Conservation (phyloP, 2,113 vertebrate species). For the Neogobius melanostomus region DNA sequence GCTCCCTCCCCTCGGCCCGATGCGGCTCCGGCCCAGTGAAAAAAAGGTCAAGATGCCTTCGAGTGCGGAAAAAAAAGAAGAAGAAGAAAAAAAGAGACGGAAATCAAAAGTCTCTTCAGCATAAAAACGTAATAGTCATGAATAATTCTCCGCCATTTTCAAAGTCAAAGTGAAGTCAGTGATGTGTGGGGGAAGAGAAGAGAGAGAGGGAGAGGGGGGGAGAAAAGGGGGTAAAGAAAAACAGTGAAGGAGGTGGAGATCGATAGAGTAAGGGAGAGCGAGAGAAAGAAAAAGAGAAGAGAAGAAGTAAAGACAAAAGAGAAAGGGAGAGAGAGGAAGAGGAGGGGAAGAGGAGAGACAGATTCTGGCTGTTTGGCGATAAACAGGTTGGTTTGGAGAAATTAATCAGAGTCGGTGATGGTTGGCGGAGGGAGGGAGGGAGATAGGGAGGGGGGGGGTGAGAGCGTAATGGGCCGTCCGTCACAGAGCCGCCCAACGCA, state of each 20-base stretch:
- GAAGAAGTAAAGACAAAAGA: neutral
- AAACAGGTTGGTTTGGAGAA: slow-evolving; percentile 60
- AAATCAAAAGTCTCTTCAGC: slow-evolving; percentile 41
- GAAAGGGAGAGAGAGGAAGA: neutral
- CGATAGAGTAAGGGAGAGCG: neutral
- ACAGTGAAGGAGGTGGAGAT: neutral
- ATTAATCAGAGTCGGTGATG: slow-evolving; percentile 45
- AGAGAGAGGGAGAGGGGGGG: neutral
- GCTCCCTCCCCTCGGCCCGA: slow-evolving; percentile 6
- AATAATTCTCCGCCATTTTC: slow-evolving; percentile 64
- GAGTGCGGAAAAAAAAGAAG: slow-evolving; percentile 54
- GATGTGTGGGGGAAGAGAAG: neutral
- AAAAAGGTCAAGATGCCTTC: slow-evolving; percentile 55
- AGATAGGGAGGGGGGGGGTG: neutral
- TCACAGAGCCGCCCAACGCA: slow-evolving; percentile 40
- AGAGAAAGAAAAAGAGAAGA: neutral
- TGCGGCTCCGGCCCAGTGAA: neutral
- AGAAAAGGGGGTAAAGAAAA: neutral
- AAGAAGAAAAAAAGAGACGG: slow-evolving; percentile 39
- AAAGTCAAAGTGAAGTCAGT: slow-evolving; percentile 58
- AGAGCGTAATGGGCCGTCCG: slow-evolving; percentile 49
- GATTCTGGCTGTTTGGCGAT: slow-evolving; percentile 23
- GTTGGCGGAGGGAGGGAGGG: neutral
- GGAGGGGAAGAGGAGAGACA: neutral
- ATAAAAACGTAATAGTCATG: slow-evolving; percentile 50